phyloP scores from a whole-genome alignment of 2,797 vertebrate genomes.

The Sebastolobus altivelis region DNA sequence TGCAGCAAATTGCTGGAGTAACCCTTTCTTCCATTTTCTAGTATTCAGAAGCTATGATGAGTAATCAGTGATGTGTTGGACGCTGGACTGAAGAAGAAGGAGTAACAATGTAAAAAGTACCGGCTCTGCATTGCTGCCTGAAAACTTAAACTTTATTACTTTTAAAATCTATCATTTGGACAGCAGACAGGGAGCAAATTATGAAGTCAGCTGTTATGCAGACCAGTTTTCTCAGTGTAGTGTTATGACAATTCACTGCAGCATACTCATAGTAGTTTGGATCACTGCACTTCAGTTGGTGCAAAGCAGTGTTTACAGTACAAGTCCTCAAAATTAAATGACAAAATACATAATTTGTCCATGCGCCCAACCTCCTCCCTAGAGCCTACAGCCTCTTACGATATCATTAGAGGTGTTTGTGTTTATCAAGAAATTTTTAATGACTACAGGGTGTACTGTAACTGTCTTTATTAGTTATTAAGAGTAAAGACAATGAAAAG shows the following conservation, averaged over 20 bases:
- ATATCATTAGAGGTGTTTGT: background rate
- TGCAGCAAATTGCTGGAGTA: background rate
- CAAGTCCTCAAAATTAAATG: background rate
- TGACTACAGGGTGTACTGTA: background rate
- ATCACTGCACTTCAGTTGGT: background rate
- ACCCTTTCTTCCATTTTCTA: background rate
- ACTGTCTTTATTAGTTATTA: background rate
- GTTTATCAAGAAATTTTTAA: background rate
- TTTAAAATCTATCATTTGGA: background rate
- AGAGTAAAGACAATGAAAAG: background rate
- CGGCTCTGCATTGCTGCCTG: background rate
- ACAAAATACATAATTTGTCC: background rate
- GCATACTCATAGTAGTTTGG: background rate
- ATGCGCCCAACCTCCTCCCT: background rate
- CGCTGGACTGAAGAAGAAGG: background rate
- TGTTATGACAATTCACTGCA: background rate
- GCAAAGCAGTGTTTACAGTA: background rate
- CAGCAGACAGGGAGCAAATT: background rate
- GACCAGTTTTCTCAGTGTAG: background rate
- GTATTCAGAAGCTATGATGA: background rate
- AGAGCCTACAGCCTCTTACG: background rate
- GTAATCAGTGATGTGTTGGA: background rate
- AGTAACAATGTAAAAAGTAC: background rate
- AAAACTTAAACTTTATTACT: background rate
- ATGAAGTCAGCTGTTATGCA: slow-evolving; percentile 19